Conservation (phyloP, 2,797 vertebrate species). For the Cygnus olor region DNA sequence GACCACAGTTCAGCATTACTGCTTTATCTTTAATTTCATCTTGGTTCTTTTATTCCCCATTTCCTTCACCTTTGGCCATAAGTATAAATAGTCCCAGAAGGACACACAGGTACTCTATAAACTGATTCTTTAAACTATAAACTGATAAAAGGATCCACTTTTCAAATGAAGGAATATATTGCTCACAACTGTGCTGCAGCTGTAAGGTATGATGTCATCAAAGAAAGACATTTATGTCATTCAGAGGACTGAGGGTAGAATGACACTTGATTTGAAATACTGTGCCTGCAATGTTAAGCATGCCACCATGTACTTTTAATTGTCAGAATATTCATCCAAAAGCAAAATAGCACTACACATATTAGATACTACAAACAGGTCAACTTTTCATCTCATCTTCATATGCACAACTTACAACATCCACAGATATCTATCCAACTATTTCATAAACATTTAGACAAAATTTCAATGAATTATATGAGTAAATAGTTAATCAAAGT, state of each 20-base stretch:
- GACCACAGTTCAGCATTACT: not conserved
- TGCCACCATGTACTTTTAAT: not conserved
- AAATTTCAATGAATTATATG: not conserved
- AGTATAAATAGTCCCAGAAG: not conserved
- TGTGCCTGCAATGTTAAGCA: not conserved
- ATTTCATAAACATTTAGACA: not conserved
- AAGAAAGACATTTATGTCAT: not conserved
- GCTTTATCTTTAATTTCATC: not conserved
- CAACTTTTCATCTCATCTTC: not conserved
- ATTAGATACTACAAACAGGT: not conserved
- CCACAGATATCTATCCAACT: not conserved
- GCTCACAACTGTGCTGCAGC: not conserved
- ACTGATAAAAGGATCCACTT: not conserved
- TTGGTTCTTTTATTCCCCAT: rapidly evolving
- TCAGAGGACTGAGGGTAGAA: not conserved
- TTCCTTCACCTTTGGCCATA: not conserved
- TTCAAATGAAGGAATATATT: not conserved
- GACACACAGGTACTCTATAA: not conserved
- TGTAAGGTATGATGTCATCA: not conserved
- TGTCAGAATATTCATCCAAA: not conserved
- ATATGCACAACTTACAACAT: not conserved
- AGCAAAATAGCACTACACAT: not conserved
- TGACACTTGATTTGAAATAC: not conserved
- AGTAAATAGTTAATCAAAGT: not conserved
- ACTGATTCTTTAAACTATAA: not conserved